Conservation (phyloP, 2,888 invertebrate species). For the Ptychoptera albimana region DNA sequence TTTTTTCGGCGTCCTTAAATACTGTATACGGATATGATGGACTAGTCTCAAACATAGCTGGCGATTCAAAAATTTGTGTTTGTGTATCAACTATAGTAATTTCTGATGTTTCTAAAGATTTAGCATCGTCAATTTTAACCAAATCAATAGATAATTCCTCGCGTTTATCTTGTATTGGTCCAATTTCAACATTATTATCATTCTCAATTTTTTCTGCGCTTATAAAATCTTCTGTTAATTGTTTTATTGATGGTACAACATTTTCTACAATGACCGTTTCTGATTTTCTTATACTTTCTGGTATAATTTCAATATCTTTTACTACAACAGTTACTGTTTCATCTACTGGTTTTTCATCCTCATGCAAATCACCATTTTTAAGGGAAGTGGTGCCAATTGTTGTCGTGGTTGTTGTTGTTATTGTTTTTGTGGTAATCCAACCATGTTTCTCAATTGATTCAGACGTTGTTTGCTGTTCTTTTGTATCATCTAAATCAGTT, state of each 20-base stretch:
- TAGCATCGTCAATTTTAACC: no score
- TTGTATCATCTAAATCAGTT: neutral
- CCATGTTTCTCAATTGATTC: constrained; percentile 2
- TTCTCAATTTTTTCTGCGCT: neutral
- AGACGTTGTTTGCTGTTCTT: constrained; percentile 2
- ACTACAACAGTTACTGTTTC: neutral
- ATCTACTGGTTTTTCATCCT: no score
- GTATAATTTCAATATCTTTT: neutral
- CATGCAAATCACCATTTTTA: no score
- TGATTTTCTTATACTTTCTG: neutral
- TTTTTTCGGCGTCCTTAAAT: no score
- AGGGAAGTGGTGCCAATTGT: neutral
- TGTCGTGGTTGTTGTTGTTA: neutral
- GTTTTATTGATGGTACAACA: neutral
- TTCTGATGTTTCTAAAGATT: no score
- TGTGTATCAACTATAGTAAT: no score
- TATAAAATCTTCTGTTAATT: neutral
- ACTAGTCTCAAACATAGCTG: no score
- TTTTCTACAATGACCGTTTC: neutral
- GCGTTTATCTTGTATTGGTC: no score
- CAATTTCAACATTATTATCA: no score
- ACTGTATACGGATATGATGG: no score
- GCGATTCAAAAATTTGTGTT: no score
- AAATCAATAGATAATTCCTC: no score
- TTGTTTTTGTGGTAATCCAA: constrained; percentile 1